Conservation (phyloP, 2,888 invertebrate species). For the Apamea sordens region DNA sequence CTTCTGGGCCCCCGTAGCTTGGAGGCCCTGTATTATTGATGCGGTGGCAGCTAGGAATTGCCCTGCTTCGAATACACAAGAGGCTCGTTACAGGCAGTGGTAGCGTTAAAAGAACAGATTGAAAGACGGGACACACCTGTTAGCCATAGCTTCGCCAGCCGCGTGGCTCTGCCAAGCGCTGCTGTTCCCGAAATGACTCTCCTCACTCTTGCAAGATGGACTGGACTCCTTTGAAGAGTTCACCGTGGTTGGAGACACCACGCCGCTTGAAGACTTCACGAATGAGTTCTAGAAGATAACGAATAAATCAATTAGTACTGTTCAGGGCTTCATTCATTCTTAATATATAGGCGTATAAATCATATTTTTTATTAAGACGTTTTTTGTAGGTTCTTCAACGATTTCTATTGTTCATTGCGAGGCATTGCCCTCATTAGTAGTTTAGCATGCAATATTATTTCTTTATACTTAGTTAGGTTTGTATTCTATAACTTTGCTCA, state of each 20-base stretch:
- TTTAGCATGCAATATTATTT: conserved; percentile 36
- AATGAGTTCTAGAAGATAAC: conserved; percentile 83
- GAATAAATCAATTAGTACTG: not conserved
- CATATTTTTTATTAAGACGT: conserved; percentile 1
- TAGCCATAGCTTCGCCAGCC: conserved; percentile 90
- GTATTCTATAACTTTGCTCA: not conserved
- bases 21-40: not conserved
- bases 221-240: conserved; percentile 89
- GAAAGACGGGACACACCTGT: conserved; percentile 71
- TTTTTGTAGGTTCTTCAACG: not conserved
- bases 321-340: not conserved
- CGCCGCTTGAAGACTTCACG: conserved; percentile 84
- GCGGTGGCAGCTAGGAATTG: not conserved
- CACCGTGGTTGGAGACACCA: conserved; percentile 85
- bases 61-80: not conserved
- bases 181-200: conserved; percentile 86
- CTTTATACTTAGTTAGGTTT: not conserved
- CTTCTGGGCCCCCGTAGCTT: not conserved
- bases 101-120: not conserved
- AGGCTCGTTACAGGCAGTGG: not conserved
- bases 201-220: conserved; percentile 89
- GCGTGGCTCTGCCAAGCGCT: conserved; percentile 88
- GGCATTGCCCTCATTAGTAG: conserved; percentile 35
- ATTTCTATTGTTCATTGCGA: conserved; percentile 40
- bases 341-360: conserved; percentile 19